These are phyloP conservation scores for Furnarius figulus DNA, from an alignment of 2,113 vertebrate species.

Conservation along the genomic window DNA sequence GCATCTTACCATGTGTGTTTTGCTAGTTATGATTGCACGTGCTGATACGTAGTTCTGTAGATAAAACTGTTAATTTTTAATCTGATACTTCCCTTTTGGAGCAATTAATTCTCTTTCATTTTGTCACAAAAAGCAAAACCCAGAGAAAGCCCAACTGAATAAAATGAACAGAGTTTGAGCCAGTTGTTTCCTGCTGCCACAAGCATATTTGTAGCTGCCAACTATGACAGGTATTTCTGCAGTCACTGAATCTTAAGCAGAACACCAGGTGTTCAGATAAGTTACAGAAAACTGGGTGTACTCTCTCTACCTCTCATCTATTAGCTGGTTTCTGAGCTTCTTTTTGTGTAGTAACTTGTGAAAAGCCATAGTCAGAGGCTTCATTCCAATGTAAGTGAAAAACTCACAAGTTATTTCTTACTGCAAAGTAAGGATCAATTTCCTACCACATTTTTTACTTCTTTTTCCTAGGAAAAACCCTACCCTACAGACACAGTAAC, in stretches of 20 bases:
- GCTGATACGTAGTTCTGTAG: background rate
- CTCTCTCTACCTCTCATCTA: background rate
- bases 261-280: background rate
- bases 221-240: constrained; percentile 42
- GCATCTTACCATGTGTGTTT: background rate
- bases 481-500: background rate
- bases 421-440: background rate
- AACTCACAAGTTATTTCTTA: background rate
- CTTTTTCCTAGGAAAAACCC: background rate
- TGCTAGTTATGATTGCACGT: fast-evolving
- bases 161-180: background rate
- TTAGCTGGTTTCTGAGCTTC: background rate
- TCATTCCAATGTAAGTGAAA: background rate
- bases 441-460: background rate
- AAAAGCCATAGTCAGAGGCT: background rate
- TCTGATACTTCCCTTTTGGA: background rate
- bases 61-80: background rate
- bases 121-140: background rate
- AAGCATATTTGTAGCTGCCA: constrained; percentile 37
- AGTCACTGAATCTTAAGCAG: constrained; percentile 28
- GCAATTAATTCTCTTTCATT: background rate
- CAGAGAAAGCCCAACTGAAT: background rate
- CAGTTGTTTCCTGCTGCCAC: constrained; percentile 47
- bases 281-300: background rate
- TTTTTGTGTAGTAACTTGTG: background rate